A percentile compares a stretch with the other conserved stretches of the same genome.
phyloP scores from a whole-genome alignment of 2,797 vertebrate genomes.

The Zenarchopterus dispar region DNA sequence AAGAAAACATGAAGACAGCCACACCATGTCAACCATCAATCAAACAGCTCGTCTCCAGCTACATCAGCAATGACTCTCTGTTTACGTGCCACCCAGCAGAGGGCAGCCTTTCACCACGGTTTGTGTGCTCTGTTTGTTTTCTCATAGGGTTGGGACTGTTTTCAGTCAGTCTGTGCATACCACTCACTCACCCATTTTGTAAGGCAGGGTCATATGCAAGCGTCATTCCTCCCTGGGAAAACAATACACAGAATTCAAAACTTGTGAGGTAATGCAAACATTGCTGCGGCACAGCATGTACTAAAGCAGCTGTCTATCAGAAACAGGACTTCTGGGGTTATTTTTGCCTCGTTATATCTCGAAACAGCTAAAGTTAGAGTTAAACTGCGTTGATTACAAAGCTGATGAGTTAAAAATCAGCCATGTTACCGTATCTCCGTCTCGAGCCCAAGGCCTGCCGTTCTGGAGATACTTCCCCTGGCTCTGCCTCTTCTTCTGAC shows the following conservation, averaged over 20 bases:
- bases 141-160: conserved; percentile 68
- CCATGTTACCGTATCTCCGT: conserved; percentile 86
- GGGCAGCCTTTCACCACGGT: conserved; percentile 42
- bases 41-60: background rate
- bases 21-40: conserved; percentile 8
- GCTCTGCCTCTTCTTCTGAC: conserved; percentile 95
- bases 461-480: conserved; percentile 93
- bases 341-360: conserved; percentile 1
- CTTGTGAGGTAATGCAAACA: conserved; percentile 67
- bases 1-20: conserved; percentile 23
- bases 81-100: conserved; percentile 48
- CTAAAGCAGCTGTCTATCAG: conserved; percentile 20
- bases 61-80: background rate
- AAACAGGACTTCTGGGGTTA: background rate
- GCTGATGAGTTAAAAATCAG: background rate
- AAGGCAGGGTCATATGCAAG: conserved; percentile 93
- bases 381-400: background rate
- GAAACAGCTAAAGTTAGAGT: background rate
- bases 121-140: conserved; percentile 29
- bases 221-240: conserved; percentile 90
- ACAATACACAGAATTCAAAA: conserved; percentile 73
- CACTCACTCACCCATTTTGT: conserved; percentile 92
- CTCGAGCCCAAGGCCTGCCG: conserved; percentile 90
- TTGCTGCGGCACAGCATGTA: conserved; percentile 27
- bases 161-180: conserved; percentile 65